These are phyloP conservation scores for Pterostichus madidus DNA, from an alignment of 2,888 invertebrate genomes.

Conservation along the genomic window DNA sequence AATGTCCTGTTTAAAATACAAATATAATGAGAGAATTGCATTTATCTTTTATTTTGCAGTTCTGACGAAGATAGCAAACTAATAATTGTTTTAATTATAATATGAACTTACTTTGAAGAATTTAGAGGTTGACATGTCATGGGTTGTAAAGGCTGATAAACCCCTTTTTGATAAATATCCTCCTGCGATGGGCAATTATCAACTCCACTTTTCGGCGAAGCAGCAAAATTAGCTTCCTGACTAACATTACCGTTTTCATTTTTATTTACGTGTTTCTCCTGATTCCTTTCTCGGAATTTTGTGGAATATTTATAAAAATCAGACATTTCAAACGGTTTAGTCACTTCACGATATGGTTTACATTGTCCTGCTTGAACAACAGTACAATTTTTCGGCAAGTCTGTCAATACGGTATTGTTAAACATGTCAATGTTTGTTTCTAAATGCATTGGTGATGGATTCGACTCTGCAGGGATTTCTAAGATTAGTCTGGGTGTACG, in stretches of 20 bases:
- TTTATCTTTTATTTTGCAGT: no score
- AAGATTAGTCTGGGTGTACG: conserved; percentile 72
- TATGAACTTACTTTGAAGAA: conserved; percentile 61
- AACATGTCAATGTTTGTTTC: conserved; percentile 75
- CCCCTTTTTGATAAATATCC: conserved; percentile 74
- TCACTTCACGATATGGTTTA: conserved; percentile 95
- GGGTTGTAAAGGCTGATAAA: conserved; percentile 78
- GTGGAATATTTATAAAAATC: conserved; percentile 99
- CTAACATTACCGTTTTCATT: conserved; percentile 39
- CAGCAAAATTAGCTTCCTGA: conserved; percentile 54
- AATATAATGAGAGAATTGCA: no score
- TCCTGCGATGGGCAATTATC: conserved; percentile 70
- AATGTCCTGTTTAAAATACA: no score
- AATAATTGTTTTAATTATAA: no score
- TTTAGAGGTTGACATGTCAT: conserved; percentile 77
- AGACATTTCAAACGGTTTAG: conserved; percentile 98
- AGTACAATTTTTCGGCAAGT: conserved; percentile 90
- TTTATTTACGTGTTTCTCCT: conserved; percentile 66
- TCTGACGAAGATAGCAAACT: no score
- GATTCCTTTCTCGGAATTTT: conserved; percentile 85
- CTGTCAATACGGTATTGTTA: conserved; percentile 80
- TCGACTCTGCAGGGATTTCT: conserved; percentile 77
- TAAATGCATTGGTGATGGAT: conserved; percentile 73
- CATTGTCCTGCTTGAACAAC: conserved; percentile 93
- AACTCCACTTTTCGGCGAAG: conserved; percentile 69